Evolutionary conservation across 1,140 invertebrate species (phyloP).

Genomic region (Drosophila kikkawai): DNA sequence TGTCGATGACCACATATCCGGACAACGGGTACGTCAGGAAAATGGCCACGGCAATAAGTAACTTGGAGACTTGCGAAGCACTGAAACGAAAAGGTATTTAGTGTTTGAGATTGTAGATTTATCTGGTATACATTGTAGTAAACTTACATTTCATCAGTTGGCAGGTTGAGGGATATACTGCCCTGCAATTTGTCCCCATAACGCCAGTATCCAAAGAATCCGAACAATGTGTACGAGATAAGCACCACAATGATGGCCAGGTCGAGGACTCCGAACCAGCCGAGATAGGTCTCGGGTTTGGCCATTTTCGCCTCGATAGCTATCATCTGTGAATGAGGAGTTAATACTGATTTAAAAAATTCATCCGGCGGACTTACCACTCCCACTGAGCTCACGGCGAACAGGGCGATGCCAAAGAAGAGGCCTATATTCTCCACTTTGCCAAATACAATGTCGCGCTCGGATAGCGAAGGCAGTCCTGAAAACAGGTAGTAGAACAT

Average conservation of each 20-base stretch:
- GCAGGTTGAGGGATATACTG: conserved; percentile 43
- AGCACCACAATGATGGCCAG: background rate
- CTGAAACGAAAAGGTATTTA: background rate
- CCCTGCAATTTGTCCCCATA: conserved; percentile 13
- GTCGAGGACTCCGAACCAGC: conserved; percentile 39
- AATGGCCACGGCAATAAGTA: conserved; percentile 22
- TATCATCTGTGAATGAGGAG: conserved; percentile 34
- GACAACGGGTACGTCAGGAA: conserved; percentile 49
- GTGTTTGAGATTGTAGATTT: background rate
- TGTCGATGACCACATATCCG: conserved; percentile 55
- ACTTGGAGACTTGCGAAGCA: conserved; percentile 28
- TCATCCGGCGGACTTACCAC: conserved; percentile 40
- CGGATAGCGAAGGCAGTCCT: conserved; percentile 21
- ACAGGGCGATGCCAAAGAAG: conserved; percentile 45
- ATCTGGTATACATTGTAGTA: too few species aligned
- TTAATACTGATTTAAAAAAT: too few species aligned
- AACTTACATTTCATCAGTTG: conserved; percentile 43
- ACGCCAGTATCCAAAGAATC: conserved; percentile 54
- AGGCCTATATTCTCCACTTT: conserved; percentile 3
- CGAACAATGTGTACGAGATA: conserved; percentile 16
- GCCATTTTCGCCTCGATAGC: conserved; percentile 52
- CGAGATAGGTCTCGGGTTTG: conserved; percentile 32
- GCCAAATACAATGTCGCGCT: conserved; percentile 12
- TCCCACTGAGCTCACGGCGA: conserved; percentile 49
- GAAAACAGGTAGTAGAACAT: conserved; percentile 47